These are phyloP conservation scores for Podarcis cretensis DNA, from an alignment of 2,113 vertebrate species.

Conservation along the genomic window DNA sequence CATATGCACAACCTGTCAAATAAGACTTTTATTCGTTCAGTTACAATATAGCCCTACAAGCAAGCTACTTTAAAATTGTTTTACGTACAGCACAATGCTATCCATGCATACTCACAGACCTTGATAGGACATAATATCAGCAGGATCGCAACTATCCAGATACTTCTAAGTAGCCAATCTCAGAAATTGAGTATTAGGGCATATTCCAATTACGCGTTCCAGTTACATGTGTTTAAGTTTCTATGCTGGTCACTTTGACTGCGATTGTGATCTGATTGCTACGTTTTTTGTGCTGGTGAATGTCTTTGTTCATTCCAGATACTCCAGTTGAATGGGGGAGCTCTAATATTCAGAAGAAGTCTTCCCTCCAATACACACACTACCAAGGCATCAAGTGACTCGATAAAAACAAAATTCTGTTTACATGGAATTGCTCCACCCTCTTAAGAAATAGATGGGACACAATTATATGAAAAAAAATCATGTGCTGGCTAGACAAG, in stretches of 20 bases:
- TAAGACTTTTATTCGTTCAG: constrained; percentile 9
- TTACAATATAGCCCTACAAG: constrained; percentile 9
- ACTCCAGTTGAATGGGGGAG: background rate
- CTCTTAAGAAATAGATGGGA: background rate
- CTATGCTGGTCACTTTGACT: background rate
- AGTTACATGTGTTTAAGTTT: background rate
- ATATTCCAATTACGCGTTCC: background rate
- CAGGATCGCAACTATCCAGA: background rate
- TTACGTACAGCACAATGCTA: background rate
- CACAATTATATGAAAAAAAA: background rate
- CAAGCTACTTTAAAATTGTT: constrained; percentile 1
- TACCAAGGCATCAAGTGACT: background rate
- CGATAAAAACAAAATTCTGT: background rate
- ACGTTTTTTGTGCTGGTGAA: background rate
- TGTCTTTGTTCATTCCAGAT: background rate
- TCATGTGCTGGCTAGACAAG: background rate
- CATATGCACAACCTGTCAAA: constrained; percentile 20
- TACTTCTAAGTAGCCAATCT: background rate
- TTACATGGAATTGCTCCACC: background rate
- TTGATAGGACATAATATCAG: background rate
- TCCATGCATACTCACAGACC: background rate
- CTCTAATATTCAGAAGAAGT: background rate
- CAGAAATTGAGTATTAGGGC: background rate
- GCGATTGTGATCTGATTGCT: background rate
- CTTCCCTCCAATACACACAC: background rate